phyloP scores from a whole-genome alignment of 2,888 invertebrate species.

The Hypercompe scribonia region DNA sequence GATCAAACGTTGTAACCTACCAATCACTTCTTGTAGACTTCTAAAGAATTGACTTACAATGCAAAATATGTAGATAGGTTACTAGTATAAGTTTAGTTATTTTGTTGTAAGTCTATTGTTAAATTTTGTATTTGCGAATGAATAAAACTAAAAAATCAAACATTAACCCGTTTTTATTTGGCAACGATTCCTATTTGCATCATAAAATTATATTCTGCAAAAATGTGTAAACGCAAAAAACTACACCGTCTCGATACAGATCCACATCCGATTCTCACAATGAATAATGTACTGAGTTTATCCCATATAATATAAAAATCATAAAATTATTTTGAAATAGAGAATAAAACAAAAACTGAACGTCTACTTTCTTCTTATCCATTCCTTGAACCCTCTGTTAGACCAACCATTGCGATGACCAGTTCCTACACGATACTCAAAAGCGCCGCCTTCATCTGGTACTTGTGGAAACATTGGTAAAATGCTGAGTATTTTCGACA shows the following conservation, averaged over 20 bases:
- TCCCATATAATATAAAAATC: background rate
- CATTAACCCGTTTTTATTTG: conserved; percentile 14
- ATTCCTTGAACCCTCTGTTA: conserved; percentile 8
- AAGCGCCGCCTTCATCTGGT: conserved; percentile 23
- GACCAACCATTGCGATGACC: conserved; percentile 4
- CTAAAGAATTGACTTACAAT: background rate
- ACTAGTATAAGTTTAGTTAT: background rate
- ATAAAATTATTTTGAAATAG: conserved; percentile 3
- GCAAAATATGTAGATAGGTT: background rate
- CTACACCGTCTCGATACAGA: background rate
- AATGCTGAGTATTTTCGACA: conserved; percentile 59
- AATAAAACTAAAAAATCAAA: conserved; percentile 3
- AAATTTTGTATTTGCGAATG: background rate
- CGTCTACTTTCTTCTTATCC: background rate
- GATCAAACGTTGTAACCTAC: background rate
- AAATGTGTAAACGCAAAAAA: conserved; percentile 6
- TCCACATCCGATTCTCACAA: conserved; percentile 3
- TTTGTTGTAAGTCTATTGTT: background rate
- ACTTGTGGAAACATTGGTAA: conserved; percentile 69
- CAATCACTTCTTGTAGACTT: background rate
- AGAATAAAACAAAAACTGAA: conserved; percentile 6
- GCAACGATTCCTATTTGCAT: background rate
- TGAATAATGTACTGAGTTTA: conserved; percentile 15
- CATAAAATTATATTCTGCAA: conserved; percentile 19
- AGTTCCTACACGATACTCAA: conserved; percentile 3